Conservation (phyloP, 2,888 invertebrate species). For the Maniola hyperantus region DNA sequence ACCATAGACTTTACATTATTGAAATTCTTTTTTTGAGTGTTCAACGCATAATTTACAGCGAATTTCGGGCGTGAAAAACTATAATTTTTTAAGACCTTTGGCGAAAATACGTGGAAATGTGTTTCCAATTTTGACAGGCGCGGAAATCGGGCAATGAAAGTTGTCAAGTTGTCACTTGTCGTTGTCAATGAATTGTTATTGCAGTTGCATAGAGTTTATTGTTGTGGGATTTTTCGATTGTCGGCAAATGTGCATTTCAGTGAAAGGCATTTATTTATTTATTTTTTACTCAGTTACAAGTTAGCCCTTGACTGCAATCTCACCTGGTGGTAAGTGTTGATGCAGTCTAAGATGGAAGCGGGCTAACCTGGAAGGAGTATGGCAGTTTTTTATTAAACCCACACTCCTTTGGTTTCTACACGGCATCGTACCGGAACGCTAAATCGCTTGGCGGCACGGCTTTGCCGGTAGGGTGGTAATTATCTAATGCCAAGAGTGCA, state of each 20-base stretch:
- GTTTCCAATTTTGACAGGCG: conserved; percentile 22
- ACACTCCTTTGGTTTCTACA: no score
- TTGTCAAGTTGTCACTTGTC: conserved; percentile 13
- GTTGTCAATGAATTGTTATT: not conserved
- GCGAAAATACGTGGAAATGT: not conserved
- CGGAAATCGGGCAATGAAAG: conserved; percentile 25
- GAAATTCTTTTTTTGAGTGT: not conserved
- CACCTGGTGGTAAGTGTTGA: no score
- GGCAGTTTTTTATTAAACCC: no score
- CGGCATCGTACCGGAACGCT: no score
- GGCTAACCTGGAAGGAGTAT: no score
- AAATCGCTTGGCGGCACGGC: no score
- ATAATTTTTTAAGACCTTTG: not conserved
- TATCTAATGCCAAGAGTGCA: no score
- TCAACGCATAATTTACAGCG: conserved; percentile 11
- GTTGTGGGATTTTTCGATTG: conserved; percentile 5
- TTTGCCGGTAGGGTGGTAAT: no score
- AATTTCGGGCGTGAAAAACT: not conserved
- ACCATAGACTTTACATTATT: no score
- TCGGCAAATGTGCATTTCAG: conserved; percentile 24
- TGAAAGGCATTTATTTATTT: not conserved
- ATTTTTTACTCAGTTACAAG: no score
- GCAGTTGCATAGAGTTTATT: conserved; percentile 15
- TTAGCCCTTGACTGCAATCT: no score
- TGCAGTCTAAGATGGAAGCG: no score